Conservation (phyloP, 1,140 invertebrate species). For the Caenorhabditis remanei region DNA sequence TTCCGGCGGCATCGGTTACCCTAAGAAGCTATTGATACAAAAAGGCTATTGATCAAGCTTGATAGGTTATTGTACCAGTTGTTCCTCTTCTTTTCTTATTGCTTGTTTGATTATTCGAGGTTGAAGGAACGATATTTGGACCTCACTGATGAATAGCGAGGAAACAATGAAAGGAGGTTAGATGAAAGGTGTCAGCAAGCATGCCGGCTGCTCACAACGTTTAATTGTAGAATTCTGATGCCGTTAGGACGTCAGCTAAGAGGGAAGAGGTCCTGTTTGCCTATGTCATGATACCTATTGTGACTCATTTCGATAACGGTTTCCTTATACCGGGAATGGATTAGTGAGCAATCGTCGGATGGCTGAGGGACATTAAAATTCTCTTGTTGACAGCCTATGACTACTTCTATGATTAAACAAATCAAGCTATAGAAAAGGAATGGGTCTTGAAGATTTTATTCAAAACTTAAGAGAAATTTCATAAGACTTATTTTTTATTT, state of each 20-base stretch:
- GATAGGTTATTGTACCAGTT: conserved; percentile 53
- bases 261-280: conserved; percentile 31
- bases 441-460: no score
- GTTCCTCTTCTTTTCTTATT: conserved; percentile 28
- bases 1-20: conserved; percentile 41
- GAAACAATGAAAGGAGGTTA: conserved; percentile 32
- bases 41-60: conserved; percentile 7
- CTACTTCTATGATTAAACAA: background rate
- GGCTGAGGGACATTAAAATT: background rate
- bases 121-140: background rate
- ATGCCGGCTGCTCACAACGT: conserved; percentile 26
- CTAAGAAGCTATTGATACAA: conserved; percentile 37
- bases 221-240: conserved; percentile 50
- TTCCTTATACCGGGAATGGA: background rate
- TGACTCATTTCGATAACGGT: conserved; percentile 36
- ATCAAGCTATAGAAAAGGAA: background rate
- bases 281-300: conserved; percentile 24
- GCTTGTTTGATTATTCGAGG: conserved; percentile 44
- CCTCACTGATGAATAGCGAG: conserved; percentile 45
- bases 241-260: conserved; percentile 33
- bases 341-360: conserved; percentile 22
- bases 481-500: background rate
- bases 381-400: background rate
- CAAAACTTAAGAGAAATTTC: no score
- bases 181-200: conserved; percentile 53